Evolutionary conservation across 1,140 invertebrate species (phyloP), one percentile per base, ranked within the genome.

Genomic region (Temnothorax curvispinosus): DNA sequence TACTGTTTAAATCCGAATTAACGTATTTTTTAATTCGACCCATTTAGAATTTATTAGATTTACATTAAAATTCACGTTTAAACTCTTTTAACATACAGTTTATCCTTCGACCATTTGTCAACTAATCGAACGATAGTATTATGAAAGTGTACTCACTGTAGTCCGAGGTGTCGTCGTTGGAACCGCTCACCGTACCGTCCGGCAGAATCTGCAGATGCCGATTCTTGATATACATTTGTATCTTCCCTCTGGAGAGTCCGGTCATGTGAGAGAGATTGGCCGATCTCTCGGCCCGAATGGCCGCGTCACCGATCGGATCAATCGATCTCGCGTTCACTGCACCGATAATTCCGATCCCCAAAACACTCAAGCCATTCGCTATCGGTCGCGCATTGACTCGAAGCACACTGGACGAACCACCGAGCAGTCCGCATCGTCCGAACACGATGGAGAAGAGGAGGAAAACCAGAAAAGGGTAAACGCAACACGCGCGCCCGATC

Each of bases 201-300:
- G 97, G 97, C 93, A 97, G 93, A 76, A 98, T 96, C 95, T 98
- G 97, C 86, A 98, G 96, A 93, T 97, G 97, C 85, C 96, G 96
- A 95, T 98, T 97, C 94, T 97, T 98, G 93, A 98, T 96, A 95
- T 97, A 97, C 96, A 98, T 96, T 94, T 97, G 97, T 90, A 98
- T 97, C 92, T 97, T 97, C 81, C 97, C 97, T 96, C 32, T 97
- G 52, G 18, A 96, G 35, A 96, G 96, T 91, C 97, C 97, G 32
- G 96, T 97, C 92, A 97, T 97, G 93, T 97, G 97, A 85, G 97
- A 97, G 91, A 98, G 95, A 95, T 97, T 97, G 92, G 97, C 97
- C 90, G 97, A 97, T 93, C 97, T 96, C 93, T 97, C 96, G 88
- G 93, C 93, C 50, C 94, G 91, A 7, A 91, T 90, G 27, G 90